Conservation (phyloP, 2,888 invertebrate genomes). For the Meliscaeva auricollis region DNA sequence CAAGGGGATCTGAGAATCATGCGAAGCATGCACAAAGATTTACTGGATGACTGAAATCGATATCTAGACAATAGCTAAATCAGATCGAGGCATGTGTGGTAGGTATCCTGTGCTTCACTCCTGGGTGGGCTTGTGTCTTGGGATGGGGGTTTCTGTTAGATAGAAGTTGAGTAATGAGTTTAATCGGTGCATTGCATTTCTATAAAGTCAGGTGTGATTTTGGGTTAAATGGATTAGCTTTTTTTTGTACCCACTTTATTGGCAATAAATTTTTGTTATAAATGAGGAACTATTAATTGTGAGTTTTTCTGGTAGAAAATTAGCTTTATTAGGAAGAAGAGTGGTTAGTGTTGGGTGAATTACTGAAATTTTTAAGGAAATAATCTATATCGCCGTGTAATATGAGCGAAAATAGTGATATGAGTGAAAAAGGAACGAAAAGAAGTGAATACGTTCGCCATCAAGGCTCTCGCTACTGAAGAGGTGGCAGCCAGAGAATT, state of each 20-base stretch:
- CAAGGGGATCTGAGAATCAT: background rate
- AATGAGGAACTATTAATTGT: slow-evolving; percentile 7
- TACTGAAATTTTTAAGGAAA: no score
- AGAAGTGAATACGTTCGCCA: no score
- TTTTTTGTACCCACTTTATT: background rate
- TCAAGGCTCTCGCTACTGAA: no score
- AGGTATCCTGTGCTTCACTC: background rate
- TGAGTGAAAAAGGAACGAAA: no score
- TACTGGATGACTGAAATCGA: slow-evolving; percentile 23
- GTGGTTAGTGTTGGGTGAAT: no score
- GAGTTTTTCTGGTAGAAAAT: background rate
- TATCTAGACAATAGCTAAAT: slow-evolving; percentile 16
- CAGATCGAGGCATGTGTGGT: slow-evolving; percentile 5
- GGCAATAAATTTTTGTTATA: background rate
- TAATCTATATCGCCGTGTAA: no score
- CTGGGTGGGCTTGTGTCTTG: background rate
- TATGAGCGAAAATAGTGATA: no score
- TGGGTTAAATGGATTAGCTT: slow-evolving; percentile 8
- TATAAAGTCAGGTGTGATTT: background rate
- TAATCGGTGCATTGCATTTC: slow-evolving; percentile 11
- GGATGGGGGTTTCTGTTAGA: no score
- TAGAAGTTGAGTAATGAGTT: slow-evolving; percentile 19
- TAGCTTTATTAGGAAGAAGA: background rate
- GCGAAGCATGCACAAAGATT: slow-evolving; percentile 28
- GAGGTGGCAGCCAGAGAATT: no score